Evolutionary conservation across 2,888 invertebrate species (phyloP).

Genomic region (Ennomos quercinarius): DNA sequence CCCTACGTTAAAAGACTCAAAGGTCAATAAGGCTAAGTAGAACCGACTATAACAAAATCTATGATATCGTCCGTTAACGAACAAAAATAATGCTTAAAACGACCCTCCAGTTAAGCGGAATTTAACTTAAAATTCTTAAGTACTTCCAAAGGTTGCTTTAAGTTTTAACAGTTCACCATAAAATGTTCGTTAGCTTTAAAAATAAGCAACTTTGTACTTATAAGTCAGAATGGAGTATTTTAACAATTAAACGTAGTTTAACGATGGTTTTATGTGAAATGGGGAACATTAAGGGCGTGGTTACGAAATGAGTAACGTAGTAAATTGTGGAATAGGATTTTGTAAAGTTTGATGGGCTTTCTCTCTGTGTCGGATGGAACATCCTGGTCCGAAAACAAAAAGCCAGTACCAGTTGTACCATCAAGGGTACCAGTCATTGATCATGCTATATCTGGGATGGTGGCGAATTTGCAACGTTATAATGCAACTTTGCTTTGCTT

Average conservation of each 20-base stretch:
- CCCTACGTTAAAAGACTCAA: constrained; percentile 5
- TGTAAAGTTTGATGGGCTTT: background rate
- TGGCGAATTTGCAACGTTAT: too few relatives aligned
- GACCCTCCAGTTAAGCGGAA: constrained; percentile 44
- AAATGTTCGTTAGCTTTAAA: constrained; percentile 52
- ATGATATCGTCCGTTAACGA: constrained; percentile 38
- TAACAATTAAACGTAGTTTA: constrained; percentile 35
- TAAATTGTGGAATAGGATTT: constrained; percentile 1
- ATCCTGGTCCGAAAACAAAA: too few relatives aligned
- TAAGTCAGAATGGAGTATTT: constrained; percentile 21
- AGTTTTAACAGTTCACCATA: constrained; percentile 43
- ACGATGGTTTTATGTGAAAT: constrained; percentile 31
- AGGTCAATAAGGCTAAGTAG: constrained; percentile 17
- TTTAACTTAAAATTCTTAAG: constrained; percentile 46
- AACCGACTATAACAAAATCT: constrained; percentile 37
- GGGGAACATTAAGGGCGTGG: constrained; percentile 25
- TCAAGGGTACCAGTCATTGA: too few relatives aligned
- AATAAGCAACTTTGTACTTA: constrained; percentile 42
- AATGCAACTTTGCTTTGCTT: too few relatives aligned
- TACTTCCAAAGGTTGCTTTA: constrained; percentile 44
- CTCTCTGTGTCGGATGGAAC: too few relatives aligned
- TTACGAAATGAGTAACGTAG: constrained; percentile 7
- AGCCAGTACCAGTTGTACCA: too few relatives aligned
- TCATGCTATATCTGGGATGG: too few relatives aligned
- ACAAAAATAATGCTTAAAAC: constrained; percentile 39